Evolutionary conservation across 2,888 invertebrate genomes (phyloP).

Genomic region (Cephus sareptanus): DNA sequence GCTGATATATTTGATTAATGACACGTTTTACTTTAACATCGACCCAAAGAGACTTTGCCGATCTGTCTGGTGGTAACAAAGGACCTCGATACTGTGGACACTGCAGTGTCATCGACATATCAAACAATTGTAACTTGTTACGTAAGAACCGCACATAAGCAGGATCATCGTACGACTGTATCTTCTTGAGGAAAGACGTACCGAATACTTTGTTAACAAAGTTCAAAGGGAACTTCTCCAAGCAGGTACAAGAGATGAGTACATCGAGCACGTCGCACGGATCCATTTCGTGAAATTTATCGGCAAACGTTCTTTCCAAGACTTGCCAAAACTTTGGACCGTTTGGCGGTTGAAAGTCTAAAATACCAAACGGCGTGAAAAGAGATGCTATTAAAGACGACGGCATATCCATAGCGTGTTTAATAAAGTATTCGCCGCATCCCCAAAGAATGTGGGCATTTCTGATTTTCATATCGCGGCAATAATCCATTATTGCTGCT

Average conservation of each 20-base stretch:
- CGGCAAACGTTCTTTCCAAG: slow-evolving; percentile 69
- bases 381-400: slow-evolving; percentile 70
- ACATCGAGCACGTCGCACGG: slow-evolving; percentile 72
- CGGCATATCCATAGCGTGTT: slow-evolving; percentile 67
- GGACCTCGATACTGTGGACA: slow-evolving; percentile 71
- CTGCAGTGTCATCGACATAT: slow-evolving; percentile 75
- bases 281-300: slow-evolving; percentile 71
- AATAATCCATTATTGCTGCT: slow-evolving; percentile 73
- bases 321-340: slow-evolving; percentile 70
- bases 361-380: slow-evolving; percentile 72
- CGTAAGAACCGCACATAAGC: slow-evolving; percentile 61
- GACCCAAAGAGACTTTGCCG: slow-evolving; percentile 67
- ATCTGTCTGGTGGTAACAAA: slow-evolving; percentile 69
- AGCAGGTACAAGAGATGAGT: slow-evolving; percentile 74
- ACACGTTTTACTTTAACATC: slow-evolving; percentile 70
- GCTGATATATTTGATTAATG: slow-evolving; percentile 66
- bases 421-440: slow-evolving; percentile 71
- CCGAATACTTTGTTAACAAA: slow-evolving; percentile 72
- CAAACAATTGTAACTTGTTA: slow-evolving; percentile 72
- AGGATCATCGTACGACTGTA: slow-evolving; percentile 64
- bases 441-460: slow-evolving; percentile 71
- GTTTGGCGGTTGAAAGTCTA: slow-evolving; percentile 70
- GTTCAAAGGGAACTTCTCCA: slow-evolving; percentile 72
- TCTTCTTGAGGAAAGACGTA: slow-evolving; percentile 71
- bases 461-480: slow-evolving; percentile 70